These are phyloP conservation scores for Pardalotus punctatus DNA, from an alignment of 2,113 vertebrate species.

Conservation along the genomic window DNA sequence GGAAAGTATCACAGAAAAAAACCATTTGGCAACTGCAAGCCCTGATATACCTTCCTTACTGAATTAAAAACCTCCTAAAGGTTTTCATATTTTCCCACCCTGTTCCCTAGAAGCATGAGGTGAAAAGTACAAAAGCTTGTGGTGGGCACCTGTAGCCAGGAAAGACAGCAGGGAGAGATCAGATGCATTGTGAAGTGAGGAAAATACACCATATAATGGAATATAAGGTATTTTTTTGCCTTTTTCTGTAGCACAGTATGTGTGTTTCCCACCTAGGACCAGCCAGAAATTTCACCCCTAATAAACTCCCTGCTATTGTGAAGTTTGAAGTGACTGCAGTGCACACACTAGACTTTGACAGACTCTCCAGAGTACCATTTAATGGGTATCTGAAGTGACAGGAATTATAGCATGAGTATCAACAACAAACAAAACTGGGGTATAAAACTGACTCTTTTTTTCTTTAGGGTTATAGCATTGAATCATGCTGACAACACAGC, in stretches of 20 bases:
- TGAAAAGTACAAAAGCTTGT: not conserved
- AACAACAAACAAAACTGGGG: not conserved
- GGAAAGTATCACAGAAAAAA: not conserved
- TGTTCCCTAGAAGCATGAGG: not conserved
- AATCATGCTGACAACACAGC: not conserved
- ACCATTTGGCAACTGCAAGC: not conserved
- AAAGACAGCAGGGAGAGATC: not conserved
- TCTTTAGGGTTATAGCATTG: not conserved
- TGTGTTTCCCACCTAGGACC: not conserved
- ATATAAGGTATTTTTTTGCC: accelerated
- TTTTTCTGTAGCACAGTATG: not conserved
- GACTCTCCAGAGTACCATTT: not conserved
- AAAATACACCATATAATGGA: not conserved
- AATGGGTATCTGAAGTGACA: not conserved
- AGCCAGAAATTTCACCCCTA: not conserved
- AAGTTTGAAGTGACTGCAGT: not conserved
- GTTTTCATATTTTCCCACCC: not conserved
- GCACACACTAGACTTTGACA: not conserved
- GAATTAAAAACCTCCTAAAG: not conserved
- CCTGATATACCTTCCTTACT: not conserved
- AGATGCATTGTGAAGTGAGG: not conserved
- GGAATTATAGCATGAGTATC: not conserved
- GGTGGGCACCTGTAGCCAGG: accelerated
- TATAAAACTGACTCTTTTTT: not conserved
- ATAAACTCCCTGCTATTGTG: not conserved